Base-by-base conservation (phyloP, 2,888 invertebrate genomes). In the Odontocerum albicorne region DNA sequence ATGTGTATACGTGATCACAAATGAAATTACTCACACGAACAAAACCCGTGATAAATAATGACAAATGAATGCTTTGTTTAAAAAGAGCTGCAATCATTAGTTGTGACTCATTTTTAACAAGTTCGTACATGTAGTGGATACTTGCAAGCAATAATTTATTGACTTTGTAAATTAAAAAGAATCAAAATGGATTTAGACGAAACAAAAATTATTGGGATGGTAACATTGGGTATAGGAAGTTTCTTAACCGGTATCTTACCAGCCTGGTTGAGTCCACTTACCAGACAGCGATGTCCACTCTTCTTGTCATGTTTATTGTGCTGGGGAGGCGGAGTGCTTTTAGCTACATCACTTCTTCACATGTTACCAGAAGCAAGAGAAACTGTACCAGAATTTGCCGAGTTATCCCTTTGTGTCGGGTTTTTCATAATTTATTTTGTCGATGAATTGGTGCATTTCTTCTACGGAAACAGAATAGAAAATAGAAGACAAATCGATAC, bases 311-410 rank as follows among this genome's bases (percentile, higher is more conserved):
- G 84, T 12, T 70, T 89, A 4, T 74, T 92, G 1, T 91, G 90
- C 66, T 90, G 89, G 64, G 92, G 92, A 2, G 90, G 87, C 4
- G 92, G 92, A 1, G 87, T 92, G 16, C 75, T 92, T 3, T 70
- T 92, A 3, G 84, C 89, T 1, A 92, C 92, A 0, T 83, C 90
- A 0, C 62, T 90, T 22, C 77, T 88, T 13, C 92, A 92, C 70
- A 88, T 92, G 77, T 71, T 92, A 3, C 90, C 90, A n/a, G 91
- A 92, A 75, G 84, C 87, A 17, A 77, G 87, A 46, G 80, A 83
- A 56, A 72, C 73, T 53, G 68, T 85, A 40, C 77, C 80, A 1
- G 67, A 79, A 32, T 79, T 82, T 62, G 80, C 86, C 0, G 89
- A 89, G 67, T 67, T 88, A 1, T 70, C 83, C 19, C 74, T 88